phyloP scores from a whole-genome alignment of 2,797 vertebrate genomes.

The Pampus argenteus region DNA sequence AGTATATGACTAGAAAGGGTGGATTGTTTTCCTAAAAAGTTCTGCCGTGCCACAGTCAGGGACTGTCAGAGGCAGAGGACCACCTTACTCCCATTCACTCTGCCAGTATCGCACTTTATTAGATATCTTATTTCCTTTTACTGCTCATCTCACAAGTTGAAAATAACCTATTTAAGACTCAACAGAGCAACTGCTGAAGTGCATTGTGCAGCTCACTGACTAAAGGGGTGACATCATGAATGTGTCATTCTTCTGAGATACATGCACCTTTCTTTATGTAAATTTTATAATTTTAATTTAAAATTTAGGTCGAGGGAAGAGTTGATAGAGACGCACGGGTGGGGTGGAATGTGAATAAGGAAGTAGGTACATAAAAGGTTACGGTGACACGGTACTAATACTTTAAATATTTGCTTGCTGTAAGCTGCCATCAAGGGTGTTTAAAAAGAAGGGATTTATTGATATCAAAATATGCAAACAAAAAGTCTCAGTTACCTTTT shows the following conservation, averaged over 20 bases:
- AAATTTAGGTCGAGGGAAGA: slow-evolving; percentile 45
- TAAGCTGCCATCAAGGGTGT: background rate
- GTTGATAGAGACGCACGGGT: background rate
- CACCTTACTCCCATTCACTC: slow-evolving; percentile 10
- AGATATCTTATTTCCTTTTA: slow-evolving; percentile 36
- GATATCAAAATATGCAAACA: too few species aligned
- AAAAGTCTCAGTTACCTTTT: too few species aligned
- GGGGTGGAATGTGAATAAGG: background rate
- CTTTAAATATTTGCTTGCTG: background rate
- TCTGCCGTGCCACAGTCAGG: slow-evolving; percentile 33
- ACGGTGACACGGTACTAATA: background rate
- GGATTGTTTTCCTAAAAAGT: slow-evolving; percentile 58
- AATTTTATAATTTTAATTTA: slow-evolving; percentile 14
- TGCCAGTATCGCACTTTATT: slow-evolving; percentile 34
- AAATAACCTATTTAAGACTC: slow-evolving; percentile 65
- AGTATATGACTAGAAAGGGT: slow-evolving; percentile 34
- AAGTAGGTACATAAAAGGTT: background rate
- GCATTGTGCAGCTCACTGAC: slow-evolving; percentile 30
- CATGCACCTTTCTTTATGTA: slow-evolving; percentile 33
- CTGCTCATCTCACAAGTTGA: slow-evolving; percentile 44
- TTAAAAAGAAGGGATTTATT: background rate
- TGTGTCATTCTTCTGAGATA: slow-evolving; percentile 49
- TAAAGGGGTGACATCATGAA: slow-evolving; percentile 51
- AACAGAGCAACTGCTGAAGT: slow-evolving; percentile 31
- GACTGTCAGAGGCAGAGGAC: too few species aligned